Evolutionary conservation across 2,888 invertebrate genomes (phyloP).

Genomic region (Agrilus cyanescens): DNA sequence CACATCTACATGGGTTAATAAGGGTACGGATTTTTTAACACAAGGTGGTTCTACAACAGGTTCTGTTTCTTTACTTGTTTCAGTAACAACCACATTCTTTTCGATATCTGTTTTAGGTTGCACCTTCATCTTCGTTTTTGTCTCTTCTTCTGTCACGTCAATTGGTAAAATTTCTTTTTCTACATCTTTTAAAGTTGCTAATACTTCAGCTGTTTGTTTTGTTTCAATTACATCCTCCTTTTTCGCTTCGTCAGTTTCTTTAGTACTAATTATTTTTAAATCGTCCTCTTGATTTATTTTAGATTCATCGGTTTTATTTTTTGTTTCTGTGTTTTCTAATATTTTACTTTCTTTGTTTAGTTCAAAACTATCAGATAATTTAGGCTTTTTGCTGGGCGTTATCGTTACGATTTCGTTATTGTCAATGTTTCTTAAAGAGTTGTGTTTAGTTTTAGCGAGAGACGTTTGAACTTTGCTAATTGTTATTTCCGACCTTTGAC

Average conservation of each 20-base stretch:
- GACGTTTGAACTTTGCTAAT: neutral
- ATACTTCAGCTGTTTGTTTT: neutral
- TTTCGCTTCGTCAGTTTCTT: neutral
- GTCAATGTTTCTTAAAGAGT: no score
- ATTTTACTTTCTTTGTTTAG: no score
- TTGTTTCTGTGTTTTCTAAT: no score
- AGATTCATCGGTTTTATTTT: no score
- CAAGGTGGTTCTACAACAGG: constrained; percentile 12
- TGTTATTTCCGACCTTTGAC: constrained; percentile 1
- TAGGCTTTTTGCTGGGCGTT: no score
- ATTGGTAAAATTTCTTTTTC: neutral
- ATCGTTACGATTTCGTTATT: no score
- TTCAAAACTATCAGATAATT: no score
- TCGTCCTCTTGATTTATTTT: no score
- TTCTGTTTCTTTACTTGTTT: neutral
- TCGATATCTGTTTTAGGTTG: neutral
- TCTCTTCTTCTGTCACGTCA: neutral
- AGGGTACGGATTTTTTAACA: constrained; percentile 14
- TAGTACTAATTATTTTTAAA: no score
- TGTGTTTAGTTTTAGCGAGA: no score
- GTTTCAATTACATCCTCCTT: neutral
- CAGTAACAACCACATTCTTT: neutral
- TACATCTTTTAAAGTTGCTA: neutral
- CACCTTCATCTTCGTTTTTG: neutral
- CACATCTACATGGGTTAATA: constrained; percentile 17